phyloP scores from a whole-genome alignment of 2,888 invertebrate genomes.

The Noctua janthe region DNA sequence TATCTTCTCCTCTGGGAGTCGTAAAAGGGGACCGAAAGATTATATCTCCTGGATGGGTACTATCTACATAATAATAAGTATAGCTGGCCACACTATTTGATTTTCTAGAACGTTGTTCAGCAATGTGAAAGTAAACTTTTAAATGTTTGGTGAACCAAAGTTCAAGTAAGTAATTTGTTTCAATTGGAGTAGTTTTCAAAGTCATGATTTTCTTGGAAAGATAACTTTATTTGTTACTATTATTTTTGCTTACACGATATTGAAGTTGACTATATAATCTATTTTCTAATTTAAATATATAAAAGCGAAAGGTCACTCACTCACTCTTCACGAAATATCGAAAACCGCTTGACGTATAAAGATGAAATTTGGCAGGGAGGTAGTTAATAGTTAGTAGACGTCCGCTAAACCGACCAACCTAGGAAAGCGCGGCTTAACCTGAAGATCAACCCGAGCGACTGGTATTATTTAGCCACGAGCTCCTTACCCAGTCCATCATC shows the following conservation, averaged over 20 bases:
- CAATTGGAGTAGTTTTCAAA: background rate
- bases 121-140: background rate
- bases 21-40: constrained; percentile 48
- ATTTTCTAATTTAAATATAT: too few species aligned
- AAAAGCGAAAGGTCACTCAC: too few species aligned
- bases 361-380: too few species aligned
- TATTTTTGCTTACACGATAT: background rate
- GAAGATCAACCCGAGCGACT: too few species aligned
- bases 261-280: background rate
- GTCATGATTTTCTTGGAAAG: background rate
- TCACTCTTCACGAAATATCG: too few species aligned
- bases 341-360: too few species aligned
- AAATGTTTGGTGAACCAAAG: background rate
- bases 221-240: background rate
- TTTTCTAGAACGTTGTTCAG: constrained; percentile 1
- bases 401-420: too few species aligned
- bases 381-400: too few species aligned
- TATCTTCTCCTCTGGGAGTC: constrained; percentile 48
- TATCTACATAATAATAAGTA: constrained; percentile 35
- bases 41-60: constrained; percentile 38
- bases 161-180: background rate
- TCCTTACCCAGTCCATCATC: too few species aligned
- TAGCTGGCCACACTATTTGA: constrained; percentile 14
- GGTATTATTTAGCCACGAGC: too few species aligned
- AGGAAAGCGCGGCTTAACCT: too few species aligned